Percentiles rank a stretch among this genome's conserved stretches.
Conservation (phyloP, 2,113 vertebrate species). For the Zeus faber region DNA sequence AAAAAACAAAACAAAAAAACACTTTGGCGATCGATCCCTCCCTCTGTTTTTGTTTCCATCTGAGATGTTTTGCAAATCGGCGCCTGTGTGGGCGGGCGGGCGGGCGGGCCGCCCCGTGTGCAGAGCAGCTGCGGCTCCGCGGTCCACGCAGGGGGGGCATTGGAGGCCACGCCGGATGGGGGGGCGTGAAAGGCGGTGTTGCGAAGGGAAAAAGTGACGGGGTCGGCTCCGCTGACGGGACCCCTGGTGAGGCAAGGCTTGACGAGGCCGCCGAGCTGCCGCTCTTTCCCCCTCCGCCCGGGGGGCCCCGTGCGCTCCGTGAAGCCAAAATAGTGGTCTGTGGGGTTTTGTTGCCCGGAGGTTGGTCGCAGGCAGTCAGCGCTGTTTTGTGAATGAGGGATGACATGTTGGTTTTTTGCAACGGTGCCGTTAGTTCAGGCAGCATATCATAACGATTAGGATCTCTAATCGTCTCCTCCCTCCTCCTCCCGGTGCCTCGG, state of each 20-base stretch:
- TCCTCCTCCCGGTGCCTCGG: neutral
- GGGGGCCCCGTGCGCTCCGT: too few species aligned
- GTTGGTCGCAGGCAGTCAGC: conserved; percentile 21
- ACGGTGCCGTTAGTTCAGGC: neutral
- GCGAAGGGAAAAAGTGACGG: too few species aligned
- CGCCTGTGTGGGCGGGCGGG: conserved; percentile 24
- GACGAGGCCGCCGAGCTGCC: too few species aligned
- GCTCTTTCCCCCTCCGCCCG: too few species aligned
- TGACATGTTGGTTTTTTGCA: conserved; percentile 37
- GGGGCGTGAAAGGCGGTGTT: too few species aligned
- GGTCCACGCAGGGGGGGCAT: neutral
- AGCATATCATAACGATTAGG: too few species aligned
- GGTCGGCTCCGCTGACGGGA: too few species aligned
- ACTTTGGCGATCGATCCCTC: too few species aligned
- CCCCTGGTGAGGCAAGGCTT: too few species aligned
- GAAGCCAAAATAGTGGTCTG: conserved; percentile 35
- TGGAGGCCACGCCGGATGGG: too few species aligned
- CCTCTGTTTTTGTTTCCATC: neutral
- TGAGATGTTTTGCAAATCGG: neutral
- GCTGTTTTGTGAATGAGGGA: conserved; percentile 29
- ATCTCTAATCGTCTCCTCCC: too few species aligned
- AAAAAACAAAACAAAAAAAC: too few species aligned
- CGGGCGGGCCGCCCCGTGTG: conserved; percentile 31
- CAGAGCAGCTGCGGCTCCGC: conserved; percentile 39
- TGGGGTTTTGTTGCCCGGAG: conserved; percentile 43